Evolutionary conservation across 2,888 invertebrate species (phyloP).

Genomic region (Chrysolina oricalcia): DNA sequence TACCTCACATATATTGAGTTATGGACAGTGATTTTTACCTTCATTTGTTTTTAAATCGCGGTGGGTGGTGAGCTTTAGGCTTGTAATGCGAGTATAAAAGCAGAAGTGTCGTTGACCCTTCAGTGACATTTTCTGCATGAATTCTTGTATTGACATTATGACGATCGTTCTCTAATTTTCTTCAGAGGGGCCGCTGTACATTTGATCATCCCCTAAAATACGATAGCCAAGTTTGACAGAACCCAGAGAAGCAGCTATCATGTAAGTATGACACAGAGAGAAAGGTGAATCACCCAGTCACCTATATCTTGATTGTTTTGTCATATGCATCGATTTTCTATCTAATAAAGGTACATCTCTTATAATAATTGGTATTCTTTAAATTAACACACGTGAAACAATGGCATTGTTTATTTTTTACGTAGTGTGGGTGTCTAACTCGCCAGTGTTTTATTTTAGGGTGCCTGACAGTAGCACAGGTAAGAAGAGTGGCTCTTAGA

Average conservation of each 20-base stretch:
- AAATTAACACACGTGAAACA: too few species aligned
- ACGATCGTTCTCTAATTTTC: not conserved
- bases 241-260: not conserved
- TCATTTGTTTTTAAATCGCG: not conserved
- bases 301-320: conserved; percentile 9
- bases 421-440: too few species aligned
- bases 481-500: too few species aligned
- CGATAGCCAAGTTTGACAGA: not conserved
- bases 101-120: conserved; percentile 20
- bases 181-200: not conserved
- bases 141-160: not conserved
- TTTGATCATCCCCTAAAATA: not conserved
- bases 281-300: conserved; percentile 24
- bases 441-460: too few species aligned
- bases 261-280: conserved; percentile 16
- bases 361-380: too few species aligned
- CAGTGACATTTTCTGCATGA: not conserved
- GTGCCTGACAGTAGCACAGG: too few species aligned
- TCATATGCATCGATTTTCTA: not conserved
- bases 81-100: not conserved
- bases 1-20: too few species aligned
- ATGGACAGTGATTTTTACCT: not conserved
- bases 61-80: not conserved
- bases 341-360: not conserved
- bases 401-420: too few species aligned